Evolutionary conservation across 2,888 invertebrate species (phyloP).

Genomic region (Chouioia cunea): DNA sequence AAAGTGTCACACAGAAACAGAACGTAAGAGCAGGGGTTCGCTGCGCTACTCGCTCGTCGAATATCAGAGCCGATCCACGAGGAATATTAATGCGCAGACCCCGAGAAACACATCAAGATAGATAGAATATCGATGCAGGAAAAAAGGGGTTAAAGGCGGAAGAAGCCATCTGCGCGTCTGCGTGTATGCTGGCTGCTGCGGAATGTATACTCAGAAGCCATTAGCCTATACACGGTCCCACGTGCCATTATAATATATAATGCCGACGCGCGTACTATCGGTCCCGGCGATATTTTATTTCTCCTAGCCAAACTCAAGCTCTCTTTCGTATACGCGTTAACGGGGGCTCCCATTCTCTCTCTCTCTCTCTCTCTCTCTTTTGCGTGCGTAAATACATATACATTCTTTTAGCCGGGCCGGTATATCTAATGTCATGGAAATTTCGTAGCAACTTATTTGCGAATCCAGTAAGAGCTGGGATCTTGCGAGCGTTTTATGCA

Average conservation of each 20-base stretch:
- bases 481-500: slow-evolving; percentile 28
- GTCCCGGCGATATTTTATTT: slow-evolving; percentile 59
- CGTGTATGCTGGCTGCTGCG: slow-evolving; percentile 26
- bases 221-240: slow-evolving; percentile 52
- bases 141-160: slow-evolving; percentile 53
- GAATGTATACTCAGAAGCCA: slow-evolving; percentile 54
- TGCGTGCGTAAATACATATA: slow-evolving; percentile 39
- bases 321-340: too few relatives aligned
- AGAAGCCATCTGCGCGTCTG: slow-evolving; percentile 57
- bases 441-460: slow-evolving; percentile 50
- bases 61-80: slow-evolving; percentile 28
- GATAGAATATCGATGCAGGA: slow-evolving; percentile 45
- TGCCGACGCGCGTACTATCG: slow-evolving; percentile 53
- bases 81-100: slow-evolving; percentile 44
- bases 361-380: too few relatives aligned
- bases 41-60: slow-evolving; percentile 13
- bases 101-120: slow-evolving; percentile 26
- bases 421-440: slow-evolving; percentile 56
- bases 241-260: slow-evolving; percentile 59
- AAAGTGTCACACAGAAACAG: slow-evolving; percentile 36
- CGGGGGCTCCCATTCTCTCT: too few relatives aligned
- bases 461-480: slow-evolving; percentile 20
- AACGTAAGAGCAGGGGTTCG: slow-evolving; percentile 17
- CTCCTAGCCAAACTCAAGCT: slow-evolving; percentile 40
- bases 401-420: slow-evolving; percentile 29